Evolutionary conservation across 2,797 vertebrate species (phyloP), one percentile per base, ranked within the genome.

Genomic region (Anabacerthia variegaticeps): DNA sequence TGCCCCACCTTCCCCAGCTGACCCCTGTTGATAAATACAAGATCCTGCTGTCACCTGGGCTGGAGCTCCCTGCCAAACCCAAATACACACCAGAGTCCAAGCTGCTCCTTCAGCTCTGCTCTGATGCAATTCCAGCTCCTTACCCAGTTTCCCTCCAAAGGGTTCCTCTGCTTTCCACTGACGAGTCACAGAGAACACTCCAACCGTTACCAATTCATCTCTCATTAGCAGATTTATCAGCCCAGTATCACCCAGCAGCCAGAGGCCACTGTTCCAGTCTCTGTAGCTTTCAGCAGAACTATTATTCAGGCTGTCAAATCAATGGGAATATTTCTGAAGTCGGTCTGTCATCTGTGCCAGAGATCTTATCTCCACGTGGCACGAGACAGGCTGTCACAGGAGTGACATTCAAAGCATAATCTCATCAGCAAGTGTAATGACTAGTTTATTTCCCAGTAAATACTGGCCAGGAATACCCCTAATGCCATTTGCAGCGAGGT

Each of bases 91-190:
- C 4, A 72, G 86, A n/a, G 56, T 9, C 59, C 52, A 67, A 93
- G 85, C 89, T 89, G 94, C 87, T 85, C 91, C 85, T 79, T 6
- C 52, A 37, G 63, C 87, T 88, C 67, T 4, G 85, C 89, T 92
- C 72, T 93, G 87, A 19, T 68, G 81, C 81, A 93, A 95, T 91
- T 95, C 91, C 93, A 96, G 87, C 89, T 93, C 91, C 84, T 72
- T 76, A 87, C 92, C 89, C 86, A 36, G 39, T 79, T 85, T 88
- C 90, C 89, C 49, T 92, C 67, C 43, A 3, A 59, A 37, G 9
- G 2, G 14, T 44, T 66, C 87, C 85, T 79, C 76, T 78, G 79
- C 77, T 88, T 88, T 72, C 82, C 92, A 43, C 44, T 46, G 77
- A 62, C 86, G 87, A 72, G 61, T 72, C 19, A 67, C 59, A 77